Percentiles rank a stretch among this genome's conserved stretches.
Conservation (phyloP, 2,797 vertebrate species). For the Strix occidentalis region DNA sequence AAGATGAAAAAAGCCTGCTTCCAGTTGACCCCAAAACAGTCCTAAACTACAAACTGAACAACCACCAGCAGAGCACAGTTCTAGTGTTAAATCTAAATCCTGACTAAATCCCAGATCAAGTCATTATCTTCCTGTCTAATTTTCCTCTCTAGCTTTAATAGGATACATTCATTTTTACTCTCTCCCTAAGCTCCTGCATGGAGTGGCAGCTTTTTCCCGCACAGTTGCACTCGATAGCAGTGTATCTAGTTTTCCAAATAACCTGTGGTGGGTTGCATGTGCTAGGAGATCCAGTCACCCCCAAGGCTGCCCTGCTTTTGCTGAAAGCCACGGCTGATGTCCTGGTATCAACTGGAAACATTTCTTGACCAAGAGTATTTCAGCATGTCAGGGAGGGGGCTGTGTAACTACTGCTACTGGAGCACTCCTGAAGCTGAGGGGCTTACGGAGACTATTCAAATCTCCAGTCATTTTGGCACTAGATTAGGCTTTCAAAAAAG, state of each 20-base stretch:
- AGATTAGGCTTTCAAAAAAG: background rate
- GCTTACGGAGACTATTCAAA: background rate
- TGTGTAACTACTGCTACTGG: background rate
- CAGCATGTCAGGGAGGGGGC: rapidly evolving
- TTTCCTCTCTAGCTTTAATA: conserved; percentile 8
- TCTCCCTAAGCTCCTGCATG: background rate
- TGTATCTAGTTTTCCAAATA: background rate
- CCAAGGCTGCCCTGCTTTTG: background rate
- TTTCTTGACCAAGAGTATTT: background rate
- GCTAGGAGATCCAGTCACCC: background rate
- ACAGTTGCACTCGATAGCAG: background rate
- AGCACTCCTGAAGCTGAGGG: background rate
- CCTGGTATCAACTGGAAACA: background rate
- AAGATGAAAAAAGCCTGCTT: background rate
- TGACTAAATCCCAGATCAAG: background rate
- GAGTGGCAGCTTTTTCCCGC: background rate
- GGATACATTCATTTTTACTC: background rate
- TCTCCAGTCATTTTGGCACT: background rate
- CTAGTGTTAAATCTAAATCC: background rate
- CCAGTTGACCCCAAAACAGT: background rate
- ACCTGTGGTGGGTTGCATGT: background rate
- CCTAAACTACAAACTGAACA: background rate
- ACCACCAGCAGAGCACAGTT: background rate
- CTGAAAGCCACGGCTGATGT: background rate
- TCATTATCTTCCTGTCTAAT: background rate